Conservation (phyloP, 1,140 invertebrate genomes). For the Aphis craccivora region DNA sequence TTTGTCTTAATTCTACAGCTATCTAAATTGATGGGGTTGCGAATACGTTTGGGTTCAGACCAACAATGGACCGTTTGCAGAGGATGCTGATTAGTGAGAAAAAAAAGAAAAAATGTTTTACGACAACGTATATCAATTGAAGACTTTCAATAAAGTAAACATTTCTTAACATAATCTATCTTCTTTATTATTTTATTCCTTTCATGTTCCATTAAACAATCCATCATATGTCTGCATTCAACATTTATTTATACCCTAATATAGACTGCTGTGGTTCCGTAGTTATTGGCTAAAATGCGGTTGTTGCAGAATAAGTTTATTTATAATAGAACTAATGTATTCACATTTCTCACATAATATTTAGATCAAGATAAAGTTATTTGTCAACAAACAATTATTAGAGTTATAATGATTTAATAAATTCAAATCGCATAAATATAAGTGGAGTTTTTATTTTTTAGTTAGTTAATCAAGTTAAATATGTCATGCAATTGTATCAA, state of each 20-base stretch:
- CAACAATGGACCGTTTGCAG: neutral
- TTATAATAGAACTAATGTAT: neutral
- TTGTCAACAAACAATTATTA: neutral
- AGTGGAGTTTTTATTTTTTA: too few species aligned
- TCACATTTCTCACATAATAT: neutral
- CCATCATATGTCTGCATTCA: neutral
- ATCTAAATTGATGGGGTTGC: neutral
- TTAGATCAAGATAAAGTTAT: neutral
- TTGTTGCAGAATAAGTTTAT: neutral
- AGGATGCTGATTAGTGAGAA: neutral
- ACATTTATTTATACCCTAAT: neutral
- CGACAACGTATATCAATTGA: neutral
- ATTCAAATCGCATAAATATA: too few species aligned
- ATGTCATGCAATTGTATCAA: too few species aligned
- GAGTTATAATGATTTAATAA: neutral
- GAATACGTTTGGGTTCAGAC: neutral
- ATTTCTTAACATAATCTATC: slow-evolving; percentile 21
- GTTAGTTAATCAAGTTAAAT: too few species aligned
- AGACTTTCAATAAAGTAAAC: slow-evolving; percentile 23
- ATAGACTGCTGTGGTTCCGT: neutral
- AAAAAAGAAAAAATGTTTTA: neutral
- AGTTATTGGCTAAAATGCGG: neutral
- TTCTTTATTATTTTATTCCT: slow-evolving; percentile 15
- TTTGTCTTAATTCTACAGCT: neutral
- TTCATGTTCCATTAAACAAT: neutral